Base-by-base conservation (phyloP, 2,113 vertebrate genomes). In the Albula glossodonta region DNA sequence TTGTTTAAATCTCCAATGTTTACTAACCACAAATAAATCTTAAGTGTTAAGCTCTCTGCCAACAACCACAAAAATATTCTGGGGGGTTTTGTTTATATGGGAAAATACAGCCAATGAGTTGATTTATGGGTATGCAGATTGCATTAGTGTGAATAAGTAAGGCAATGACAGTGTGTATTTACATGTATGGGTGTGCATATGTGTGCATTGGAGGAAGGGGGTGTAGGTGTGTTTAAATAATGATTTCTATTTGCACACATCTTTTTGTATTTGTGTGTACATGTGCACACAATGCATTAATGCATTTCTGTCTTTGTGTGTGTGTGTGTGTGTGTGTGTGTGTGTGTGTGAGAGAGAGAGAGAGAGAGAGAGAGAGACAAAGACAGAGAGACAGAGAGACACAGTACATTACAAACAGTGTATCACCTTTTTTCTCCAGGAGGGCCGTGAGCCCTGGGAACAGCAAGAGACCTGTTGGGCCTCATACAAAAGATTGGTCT, bases 401-500 rank as follows among this genome's bases (percentile, higher is more conserved):
- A 56, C 53, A n/a, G 63, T 17, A 70, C 63, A 15, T 70, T 17
- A 2, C 31, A 41, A 41, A 41, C 31, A 41, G 31, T 41, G 31
- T 41, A 80, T 87, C 90, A 96, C 95, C 94, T 93, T 93, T 5
- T 91, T 90, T 89, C 89, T 93, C 91, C 90, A 92, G 56, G 89
- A 91, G 80, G 90, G 90, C 81, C 88, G 90, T 87, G 51, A 57
- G 77, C 49, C 87, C 60, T 90, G 90, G 13, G 31, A 41, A 88
- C 86, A 0, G 92, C 87, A 90, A 1, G 89, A 87, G 81, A 96
- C 93, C 87, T 94, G 94, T 77, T 94, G 94, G 8, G 94, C 95
- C 86, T 96, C 95, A 51, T 94, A 96, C 48, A 94, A 95, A 83
- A 90, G 87, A 85, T 88, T 95, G 9, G 90, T 94, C 96, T 96